These are phyloP conservation scores for Zapornia atra DNA, from an alignment of 2,113 vertebrate species.

Conservation along the genomic window DNA sequence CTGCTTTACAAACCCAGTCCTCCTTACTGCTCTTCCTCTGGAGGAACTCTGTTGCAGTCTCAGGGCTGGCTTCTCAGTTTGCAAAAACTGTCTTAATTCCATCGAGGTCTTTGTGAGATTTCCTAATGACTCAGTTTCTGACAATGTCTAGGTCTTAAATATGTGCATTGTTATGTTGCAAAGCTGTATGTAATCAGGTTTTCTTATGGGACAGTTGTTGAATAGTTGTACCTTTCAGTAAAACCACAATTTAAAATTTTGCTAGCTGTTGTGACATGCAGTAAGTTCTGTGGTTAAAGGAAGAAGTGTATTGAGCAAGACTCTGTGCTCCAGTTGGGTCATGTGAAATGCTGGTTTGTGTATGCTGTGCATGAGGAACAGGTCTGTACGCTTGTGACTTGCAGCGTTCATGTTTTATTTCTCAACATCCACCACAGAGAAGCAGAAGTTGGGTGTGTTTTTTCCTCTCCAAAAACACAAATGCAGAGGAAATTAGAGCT, in stretches of 20 bases:
- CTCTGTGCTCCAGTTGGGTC: neutral
- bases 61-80: neutral
- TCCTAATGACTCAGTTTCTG: neutral
- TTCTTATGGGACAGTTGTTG: neutral
- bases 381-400: neutral
- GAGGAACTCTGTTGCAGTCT: neutral
- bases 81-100: neutral
- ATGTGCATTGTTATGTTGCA: neutral
- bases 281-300: neutral
- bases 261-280: neutral
- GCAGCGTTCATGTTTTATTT: neutral
- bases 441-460: neutral
- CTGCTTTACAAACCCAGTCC: neutral
- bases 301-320: neutral
- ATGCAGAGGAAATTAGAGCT: neutral
- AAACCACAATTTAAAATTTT: neutral
- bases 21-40: neutral
- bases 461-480: neutral
- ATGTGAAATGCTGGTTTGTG: neutral
- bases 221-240: neutral
- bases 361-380: neutral
- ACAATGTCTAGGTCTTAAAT: neutral
- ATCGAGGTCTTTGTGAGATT: neutral
- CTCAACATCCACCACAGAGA: neutral
- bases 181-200: neutral